These are phyloP conservation scores for Corythoichthys intestinalis DNA, from an alignment of 2,113 vertebrate genomes.

Conservation along the genomic window DNA sequence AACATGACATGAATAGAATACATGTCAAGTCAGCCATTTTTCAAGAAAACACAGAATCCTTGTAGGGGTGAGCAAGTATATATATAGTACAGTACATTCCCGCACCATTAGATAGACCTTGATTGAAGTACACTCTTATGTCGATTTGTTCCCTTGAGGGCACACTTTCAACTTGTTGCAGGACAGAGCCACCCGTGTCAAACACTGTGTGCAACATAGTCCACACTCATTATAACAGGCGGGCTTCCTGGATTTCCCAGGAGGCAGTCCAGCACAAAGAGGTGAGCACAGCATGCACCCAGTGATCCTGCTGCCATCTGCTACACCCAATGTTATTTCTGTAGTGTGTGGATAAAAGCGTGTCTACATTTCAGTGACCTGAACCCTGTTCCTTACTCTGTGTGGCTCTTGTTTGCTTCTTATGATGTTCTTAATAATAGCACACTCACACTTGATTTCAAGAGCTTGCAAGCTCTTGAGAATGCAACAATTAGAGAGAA, in stretches of 20 bases:
- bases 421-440: neutral
- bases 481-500: neutral
- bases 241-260: conserved; percentile 32
- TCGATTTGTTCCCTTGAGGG: conserved; percentile 2
- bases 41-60: conserved; percentile 13
- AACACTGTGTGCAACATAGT: conserved; percentile 10
- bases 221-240: conserved; percentile 34
- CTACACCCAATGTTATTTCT: conserved; percentile 49
- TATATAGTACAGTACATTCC: neutral
- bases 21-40: conserved; percentile 1
- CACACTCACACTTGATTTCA: neutral
- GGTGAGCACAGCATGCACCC: conserved; percentile 38
- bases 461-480: neutral
- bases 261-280: conserved; percentile 26
- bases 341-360: conserved; percentile 46
- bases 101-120: conserved; percentile 4
- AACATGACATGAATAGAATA: neutral
- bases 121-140: conserved; percentile 11
- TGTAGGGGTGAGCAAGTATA: neutral
- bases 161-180: conserved; percentile 10
- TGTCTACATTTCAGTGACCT: conserved; percentile 52
- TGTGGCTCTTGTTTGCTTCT: neutral
- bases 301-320: conserved; percentile 48
- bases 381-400: conserved; percentile 10
- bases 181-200: conserved; percentile 4